Evolutionary conservation across 2,888 invertebrate genomes (phyloP), one percentile per base, ranked within the genome.

Genomic region (Polydrusus cervinus): DNA sequence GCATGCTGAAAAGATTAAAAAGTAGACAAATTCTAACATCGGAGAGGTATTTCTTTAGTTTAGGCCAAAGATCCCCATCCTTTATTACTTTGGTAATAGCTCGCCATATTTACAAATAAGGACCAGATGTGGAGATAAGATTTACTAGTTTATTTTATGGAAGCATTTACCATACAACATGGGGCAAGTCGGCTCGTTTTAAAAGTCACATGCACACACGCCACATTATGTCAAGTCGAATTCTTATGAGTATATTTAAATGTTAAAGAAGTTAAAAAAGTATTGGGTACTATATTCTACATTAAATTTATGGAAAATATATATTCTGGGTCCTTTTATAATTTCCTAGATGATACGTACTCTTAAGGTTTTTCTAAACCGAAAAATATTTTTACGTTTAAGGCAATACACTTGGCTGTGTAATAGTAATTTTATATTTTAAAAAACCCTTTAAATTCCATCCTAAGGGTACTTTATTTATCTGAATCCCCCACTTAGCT

Each of bases 71-170:
- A 74, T 77, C 71, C 67, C 57, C 74, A 76, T 76, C 76, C 72
- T 71, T 76, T 78, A 78, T 73, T 65, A 70, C 78, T 60, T 38
- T 61, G 74, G 71, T 66, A 78, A 78, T 77, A 76, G 74, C 78
- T 74, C 51, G 66, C 74, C 75, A 78, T 79, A 80, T 81, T 81
- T 81, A 80, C 81, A 81, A 81, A 81, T 80, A 80, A 79, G 79
- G 78, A 80, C 79, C 79, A 79, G 80, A 81, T 80, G 81, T 79
- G 68, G 75, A 74, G 80, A 80, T 81, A 75, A 77, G 77, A 77
- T 77, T 78, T 77, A 77, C 70, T 66, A 67, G 69, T 72, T 75
- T 69, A 49, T 60, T 75, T 75, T 77, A 71, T 76, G 73, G 71
- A 53, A 62, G 62, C 73, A 55, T 71, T 71, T 71, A 71, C 25